phyloP scores from a whole-genome alignment of 2,888 invertebrate genomes.

The Copidosoma aretas region DNA sequence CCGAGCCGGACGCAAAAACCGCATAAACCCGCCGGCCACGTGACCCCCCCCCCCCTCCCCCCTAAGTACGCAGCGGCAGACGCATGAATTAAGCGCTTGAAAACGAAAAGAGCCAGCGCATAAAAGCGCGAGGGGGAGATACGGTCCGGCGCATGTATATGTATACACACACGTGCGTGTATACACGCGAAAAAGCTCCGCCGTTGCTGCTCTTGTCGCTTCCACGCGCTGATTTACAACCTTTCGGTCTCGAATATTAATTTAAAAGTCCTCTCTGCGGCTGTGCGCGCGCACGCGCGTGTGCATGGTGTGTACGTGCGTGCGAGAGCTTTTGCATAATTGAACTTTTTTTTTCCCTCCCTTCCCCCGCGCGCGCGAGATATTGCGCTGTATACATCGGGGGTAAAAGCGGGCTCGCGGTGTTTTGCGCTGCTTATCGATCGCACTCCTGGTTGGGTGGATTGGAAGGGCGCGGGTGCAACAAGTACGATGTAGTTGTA shows the following conservation, averaged over 20 bases:
- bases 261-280: constrained; percentile 50
- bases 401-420: neutral
- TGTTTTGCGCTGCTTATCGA: neutral
- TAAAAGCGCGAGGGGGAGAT: neutral
- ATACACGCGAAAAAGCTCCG: too few species aligned
- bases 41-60: too few species aligned
- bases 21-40: too few species aligned
- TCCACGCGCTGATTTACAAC: constrained; percentile 51
- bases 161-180: too few species aligned
- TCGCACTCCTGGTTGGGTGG: neutral
- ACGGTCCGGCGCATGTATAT: too few species aligned
- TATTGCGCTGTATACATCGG: neutral
- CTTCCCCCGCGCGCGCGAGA: neutral
- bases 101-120: neutral
- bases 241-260: constrained; percentile 57
- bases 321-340: constrained; percentile 54
- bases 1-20: too few species aligned
- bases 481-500: neutral
- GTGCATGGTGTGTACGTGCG: neutral
- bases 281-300: constrained; percentile 20
- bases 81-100: constrained; percentile 21
- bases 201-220: too few species aligned
- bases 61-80: neutral
- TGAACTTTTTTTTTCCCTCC: constrained; percentile 53
- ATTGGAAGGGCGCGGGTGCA: neutral